Percentiles rank a stretch among this genome's conserved stretches.
phyloP scores from a whole-genome alignment of 2,113 vertebrate genomes.

The Pelodiscus sinensis region DNA sequence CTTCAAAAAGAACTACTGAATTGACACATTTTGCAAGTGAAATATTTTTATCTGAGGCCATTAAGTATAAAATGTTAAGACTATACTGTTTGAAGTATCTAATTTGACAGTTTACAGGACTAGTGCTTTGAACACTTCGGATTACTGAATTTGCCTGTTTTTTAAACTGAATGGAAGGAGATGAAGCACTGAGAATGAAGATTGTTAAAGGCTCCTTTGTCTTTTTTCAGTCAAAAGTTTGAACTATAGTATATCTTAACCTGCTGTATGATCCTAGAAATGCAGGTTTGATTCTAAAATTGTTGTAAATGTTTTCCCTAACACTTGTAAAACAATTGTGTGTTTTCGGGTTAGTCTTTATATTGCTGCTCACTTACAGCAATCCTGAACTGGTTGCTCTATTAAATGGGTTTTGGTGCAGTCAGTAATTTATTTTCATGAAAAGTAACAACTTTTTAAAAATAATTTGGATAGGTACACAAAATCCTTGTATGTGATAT shows the following conservation, averaged over 20 bases:
- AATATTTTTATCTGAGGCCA: slow-evolving; percentile 57
- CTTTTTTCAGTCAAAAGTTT: slow-evolving; percentile 59
- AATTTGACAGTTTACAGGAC: slow-evolving; percentile 73
- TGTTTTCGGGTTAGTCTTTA: slow-evolving; percentile 46
- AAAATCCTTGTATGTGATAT: slow-evolving; percentile 36
- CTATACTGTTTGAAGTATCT: slow-evolving; percentile 70
- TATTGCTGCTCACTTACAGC: slow-evolving; percentile 28
- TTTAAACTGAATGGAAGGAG: slow-evolving; percentile 70
- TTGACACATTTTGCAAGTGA: slow-evolving; percentile 69
- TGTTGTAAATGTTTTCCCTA: slow-evolving; percentile 53
- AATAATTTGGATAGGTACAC: slow-evolving; percentile 17
- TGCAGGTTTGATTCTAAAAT: slow-evolving; percentile 62
- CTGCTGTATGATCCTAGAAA: slow-evolving; percentile 61
- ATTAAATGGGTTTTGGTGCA: slow-evolving; percentile 54
- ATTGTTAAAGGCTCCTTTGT: slow-evolving; percentile 70
- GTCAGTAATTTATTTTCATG: slow-evolving; percentile 46
- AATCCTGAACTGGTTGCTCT: slow-evolving; percentile 43
- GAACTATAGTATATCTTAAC: slow-evolving; percentile 56
- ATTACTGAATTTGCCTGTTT: slow-evolving; percentile 70
- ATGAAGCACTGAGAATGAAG: slow-evolving; percentile 64
- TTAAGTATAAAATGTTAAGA: slow-evolving; percentile 65
- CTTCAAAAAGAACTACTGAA: slow-evolving; percentile 56
- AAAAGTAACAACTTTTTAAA: slow-evolving; percentile 29
- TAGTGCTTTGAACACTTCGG: slow-evolving; percentile 68
- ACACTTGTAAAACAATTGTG: slow-evolving; percentile 13